Evolutionary conservation across 2,888 invertebrate species (phyloP).

Genomic region (Troides oblongomaculatus): DNA sequence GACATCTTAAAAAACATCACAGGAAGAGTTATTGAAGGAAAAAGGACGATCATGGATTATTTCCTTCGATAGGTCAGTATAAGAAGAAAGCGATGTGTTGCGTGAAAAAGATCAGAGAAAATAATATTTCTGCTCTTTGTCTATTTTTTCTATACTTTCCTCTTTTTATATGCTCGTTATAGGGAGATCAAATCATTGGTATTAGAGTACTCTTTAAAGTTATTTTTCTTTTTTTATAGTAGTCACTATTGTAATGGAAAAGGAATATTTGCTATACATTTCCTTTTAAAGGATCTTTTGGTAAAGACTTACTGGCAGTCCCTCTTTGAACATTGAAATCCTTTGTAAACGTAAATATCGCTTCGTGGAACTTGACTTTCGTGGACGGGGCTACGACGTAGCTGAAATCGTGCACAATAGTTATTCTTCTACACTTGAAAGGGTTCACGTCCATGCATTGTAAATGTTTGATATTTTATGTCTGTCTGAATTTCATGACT

Average conservation of each 20-base stretch:
- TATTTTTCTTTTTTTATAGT: too few species aligned
- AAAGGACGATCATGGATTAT: too few species aligned
- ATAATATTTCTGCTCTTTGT: too few species aligned
- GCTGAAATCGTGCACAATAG: neutral
- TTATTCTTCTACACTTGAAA: slow-evolving; percentile 11
- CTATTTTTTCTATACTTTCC: too few species aligned
- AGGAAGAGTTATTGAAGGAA: too few species aligned
- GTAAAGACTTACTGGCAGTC: neutral
- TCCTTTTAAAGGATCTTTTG: neutral
- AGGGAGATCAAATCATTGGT: too few species aligned
- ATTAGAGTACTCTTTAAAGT: too few species aligned
- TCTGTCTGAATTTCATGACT: neutral
- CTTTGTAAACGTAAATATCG: slow-evolving; percentile 3
- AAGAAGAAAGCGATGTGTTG: too few species aligned
- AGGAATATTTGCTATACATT: neutral
- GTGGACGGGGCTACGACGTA: neutral
- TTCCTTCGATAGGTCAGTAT: too few species aligned
- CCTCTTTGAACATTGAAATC: slow-evolving; percentile 8
- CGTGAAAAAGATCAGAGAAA: too few species aligned
- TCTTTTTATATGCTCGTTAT: too few species aligned
- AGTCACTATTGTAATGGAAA: neutral
- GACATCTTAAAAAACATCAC: too few species aligned
- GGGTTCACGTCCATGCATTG: neutral
- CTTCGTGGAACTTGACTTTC: neutral
- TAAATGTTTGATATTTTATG: neutral